Conservation (phyloP, 2,888 invertebrate species). For the Drosophila aldrichi region DNA sequence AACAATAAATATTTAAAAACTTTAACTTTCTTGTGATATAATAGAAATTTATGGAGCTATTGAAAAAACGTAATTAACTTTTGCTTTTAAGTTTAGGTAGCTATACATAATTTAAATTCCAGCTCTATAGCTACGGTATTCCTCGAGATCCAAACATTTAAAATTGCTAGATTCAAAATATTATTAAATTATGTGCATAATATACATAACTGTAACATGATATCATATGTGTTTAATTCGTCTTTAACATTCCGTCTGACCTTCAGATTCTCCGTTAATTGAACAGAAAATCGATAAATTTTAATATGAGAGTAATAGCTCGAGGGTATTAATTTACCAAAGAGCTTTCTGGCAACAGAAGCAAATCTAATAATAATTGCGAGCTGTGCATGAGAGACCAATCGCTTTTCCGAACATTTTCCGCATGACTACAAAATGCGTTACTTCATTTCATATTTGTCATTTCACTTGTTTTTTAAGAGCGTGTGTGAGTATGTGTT, state of each 20-base stretch:
- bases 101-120: too few relatives aligned
- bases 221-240: not conserved
- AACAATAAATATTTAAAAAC: too few relatives aligned
- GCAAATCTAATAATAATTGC: constrained; percentile 6
- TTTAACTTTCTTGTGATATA: too few relatives aligned
- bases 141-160: too few relatives aligned
- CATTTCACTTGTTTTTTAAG: not conserved
- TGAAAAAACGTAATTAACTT: too few relatives aligned
- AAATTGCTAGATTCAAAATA: too few relatives aligned
- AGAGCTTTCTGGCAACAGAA: not conserved
- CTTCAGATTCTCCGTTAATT: not conserved
- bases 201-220: not conserved
- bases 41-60: too few relatives aligned
- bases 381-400: not conserved
- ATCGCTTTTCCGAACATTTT: not conserved
- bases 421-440: constrained; percentile 1
- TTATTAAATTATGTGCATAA: too few relatives aligned
- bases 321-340: not conserved
- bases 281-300: not conserved
- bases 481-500: not conserved
- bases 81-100: too few relatives aligned
- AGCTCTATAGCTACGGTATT: too few relatives aligned
- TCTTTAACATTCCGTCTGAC: not conserved
- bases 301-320: not conserved
- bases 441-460: constrained; percentile 14